Conservation (phyloP, 2,113 vertebrate species). For the Phrynosoma blainvillii region DNA sequence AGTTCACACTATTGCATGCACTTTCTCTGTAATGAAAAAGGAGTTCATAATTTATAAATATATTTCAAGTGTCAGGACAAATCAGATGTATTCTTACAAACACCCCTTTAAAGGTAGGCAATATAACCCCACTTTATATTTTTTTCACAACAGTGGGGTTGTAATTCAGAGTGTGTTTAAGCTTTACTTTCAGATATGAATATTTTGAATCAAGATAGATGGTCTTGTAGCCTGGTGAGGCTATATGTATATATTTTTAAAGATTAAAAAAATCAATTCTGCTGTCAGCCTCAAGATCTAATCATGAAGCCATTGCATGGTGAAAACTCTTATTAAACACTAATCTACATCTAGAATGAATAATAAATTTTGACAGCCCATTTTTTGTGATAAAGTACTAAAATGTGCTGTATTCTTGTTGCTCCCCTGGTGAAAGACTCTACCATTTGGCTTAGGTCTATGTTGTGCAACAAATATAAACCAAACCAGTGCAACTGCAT, state of each 20-base stretch:
- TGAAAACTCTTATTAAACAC: slow-evolving; percentile 22
- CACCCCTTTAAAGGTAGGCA: slow-evolving; percentile 37
- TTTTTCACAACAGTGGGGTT: slow-evolving; percentile 8
- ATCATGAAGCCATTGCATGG: slow-evolving; percentile 13
- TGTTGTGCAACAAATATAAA: background rate
- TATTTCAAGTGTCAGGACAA: slow-evolving; percentile 53
- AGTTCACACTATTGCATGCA: slow-evolving; percentile 19
- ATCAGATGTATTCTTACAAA: slow-evolving; percentile 37
- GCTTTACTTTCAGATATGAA: slow-evolving; percentile 31
- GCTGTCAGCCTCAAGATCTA: background rate
- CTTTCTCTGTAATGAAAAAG: slow-evolving; percentile 43
- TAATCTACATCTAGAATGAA: slow-evolving; percentile 29
- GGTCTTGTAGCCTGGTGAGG: slow-evolving; percentile 4
- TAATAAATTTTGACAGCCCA: slow-evolving; percentile 16
- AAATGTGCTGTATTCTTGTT: background rate
- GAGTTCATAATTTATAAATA: slow-evolving; percentile 43
- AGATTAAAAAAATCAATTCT: slow-evolving; percentile 26
- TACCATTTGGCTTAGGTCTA: slow-evolving; percentile 19
- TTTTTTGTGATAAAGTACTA: background rate
- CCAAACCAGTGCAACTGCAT: background rate
- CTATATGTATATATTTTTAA: background rate
- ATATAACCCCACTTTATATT: slow-evolving; percentile 26
- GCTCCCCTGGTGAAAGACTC: slow-evolving; percentile 37
- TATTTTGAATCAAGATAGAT: background rate
- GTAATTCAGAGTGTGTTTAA: slow-evolving; percentile 5